A percentile compares a stretch with the other conserved stretches of the same genome.
Evolutionary conservation across 1,140 invertebrate genomes (phyloP).

Genomic region (Sminthurides bifidus): DNA sequence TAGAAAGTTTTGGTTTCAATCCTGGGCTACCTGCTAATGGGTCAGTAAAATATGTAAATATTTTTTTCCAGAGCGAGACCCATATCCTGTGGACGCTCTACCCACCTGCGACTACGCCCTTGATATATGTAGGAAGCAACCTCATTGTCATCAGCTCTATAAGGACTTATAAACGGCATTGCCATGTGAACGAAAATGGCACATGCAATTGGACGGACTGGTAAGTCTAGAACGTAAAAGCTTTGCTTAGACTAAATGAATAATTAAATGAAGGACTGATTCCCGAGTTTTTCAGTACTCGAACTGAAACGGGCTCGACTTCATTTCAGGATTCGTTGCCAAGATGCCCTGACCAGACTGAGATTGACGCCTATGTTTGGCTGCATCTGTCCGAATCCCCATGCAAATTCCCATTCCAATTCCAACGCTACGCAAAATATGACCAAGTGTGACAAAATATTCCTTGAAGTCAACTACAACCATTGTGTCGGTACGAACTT

Average conservation of each 20-base stretch:
- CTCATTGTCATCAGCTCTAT: constrained; percentile 60
- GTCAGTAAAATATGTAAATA: too few relatives aligned
- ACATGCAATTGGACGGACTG: constrained; percentile 77
- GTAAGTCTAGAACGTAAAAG: too few relatives aligned
- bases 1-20: too few relatives aligned
- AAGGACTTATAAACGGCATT: constrained; percentile 75
- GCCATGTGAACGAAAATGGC: constrained; percentile 66
- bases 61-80: constrained; percentile 68
- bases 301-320: neutral
- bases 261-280: too few relatives aligned
- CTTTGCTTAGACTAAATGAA: too few relatives aligned
- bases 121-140: constrained; percentile 57
- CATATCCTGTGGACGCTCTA: constrained; percentile 68
- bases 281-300: neutral
- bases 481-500: constrained; percentile 69
- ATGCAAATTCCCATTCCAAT: too few relatives aligned
- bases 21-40: too few relatives aligned
- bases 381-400: constrained; percentile 77
- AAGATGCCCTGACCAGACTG: constrained; percentile 68
- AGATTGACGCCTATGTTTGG: constrained; percentile 74
- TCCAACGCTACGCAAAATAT: too few relatives aligned
- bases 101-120: constrained; percentile 76
- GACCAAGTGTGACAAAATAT: constrained; percentile 75
- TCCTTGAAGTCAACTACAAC: constrained; percentile 75
- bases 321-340: constrained; percentile 58